Evolutionary conservation across 1,140 invertebrate genomes (phyloP).

Genomic region (Leptinotarsa defecta): DNA sequence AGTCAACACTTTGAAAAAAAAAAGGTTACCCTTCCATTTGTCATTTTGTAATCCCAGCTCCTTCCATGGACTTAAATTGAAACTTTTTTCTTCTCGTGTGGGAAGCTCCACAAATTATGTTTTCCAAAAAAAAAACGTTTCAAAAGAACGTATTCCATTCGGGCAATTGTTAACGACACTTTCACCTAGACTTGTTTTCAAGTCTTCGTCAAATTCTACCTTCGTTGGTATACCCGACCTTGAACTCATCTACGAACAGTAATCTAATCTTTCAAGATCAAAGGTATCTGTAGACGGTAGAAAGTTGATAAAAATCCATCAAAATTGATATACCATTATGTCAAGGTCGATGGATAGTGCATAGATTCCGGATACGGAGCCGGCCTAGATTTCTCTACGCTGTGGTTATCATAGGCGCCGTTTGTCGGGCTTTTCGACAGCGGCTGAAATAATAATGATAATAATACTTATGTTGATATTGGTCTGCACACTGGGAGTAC

Average conservation of each 20-base stretch:
- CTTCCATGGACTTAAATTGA: no score
- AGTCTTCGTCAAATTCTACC: not conserved
- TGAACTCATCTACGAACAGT: not conserved
- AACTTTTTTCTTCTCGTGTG: no score
- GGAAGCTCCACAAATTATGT: no score
- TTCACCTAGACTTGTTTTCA: not conserved
- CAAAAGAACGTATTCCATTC: not conserved
- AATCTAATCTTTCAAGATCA: slow-evolving; percentile 6
- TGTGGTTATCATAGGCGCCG: slow-evolving; percentile 9
- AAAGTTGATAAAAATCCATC: slow-evolving; percentile 35
- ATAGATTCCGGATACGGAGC: slow-evolving; percentile 34
- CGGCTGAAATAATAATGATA: not conserved
- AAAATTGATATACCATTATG: slow-evolving; percentile 31
- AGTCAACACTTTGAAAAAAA: no score
- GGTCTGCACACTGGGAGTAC: no score
- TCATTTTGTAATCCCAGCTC: no score
- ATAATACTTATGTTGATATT: slow-evolving; percentile 3
- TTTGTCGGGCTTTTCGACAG: not conserved
- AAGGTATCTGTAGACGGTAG: slow-evolving; percentile 20
- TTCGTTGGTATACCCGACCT: not conserved
- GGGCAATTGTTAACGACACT: not conserved
- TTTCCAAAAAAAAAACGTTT: no score
- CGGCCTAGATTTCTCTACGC: slow-evolving; percentile 35
- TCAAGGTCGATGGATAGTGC: slow-evolving; percentile 33
- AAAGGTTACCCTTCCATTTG: no score